Base-by-base conservation (phyloP, 2,888 invertebrate genomes). In the Lasioglossum zephyrum region DNA sequence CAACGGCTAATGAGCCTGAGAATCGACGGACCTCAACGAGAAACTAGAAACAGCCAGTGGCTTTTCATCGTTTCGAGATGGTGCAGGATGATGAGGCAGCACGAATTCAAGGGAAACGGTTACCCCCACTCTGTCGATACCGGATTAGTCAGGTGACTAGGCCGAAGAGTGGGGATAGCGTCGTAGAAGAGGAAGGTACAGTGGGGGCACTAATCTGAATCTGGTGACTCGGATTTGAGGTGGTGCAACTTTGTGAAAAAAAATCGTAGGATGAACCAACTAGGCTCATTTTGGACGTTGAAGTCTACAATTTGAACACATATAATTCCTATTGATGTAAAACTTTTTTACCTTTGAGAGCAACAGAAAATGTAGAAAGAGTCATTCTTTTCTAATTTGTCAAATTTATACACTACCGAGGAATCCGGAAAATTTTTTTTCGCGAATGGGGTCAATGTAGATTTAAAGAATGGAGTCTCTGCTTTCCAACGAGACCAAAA, bases 1-100 rank as follows among this genome's bases (percentile, higher is more conserved):
- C 89, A 90, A 90, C 90, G 84, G 88, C 88, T 89, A 90, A 90
- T 88, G 90, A 90, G 90, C 81, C 87, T 85, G 84, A 84, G 88
- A 89, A 90, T 90, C 90, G 90, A 89, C 87, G 84, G 79, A 66
- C 73, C 78, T 6, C 44, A n/a, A 44, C n/a, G 18, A 47, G 81
- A 73, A 75, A 87, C 77, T n/a, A 82, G 69, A 53, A 88, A 90
- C 90, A 90, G 88, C 87, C 90, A 86, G 90, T 90, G 90, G 36
- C 11, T 26, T 26, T n/a, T 26, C 11, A 57, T 2, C 9, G 57
- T 13, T 11, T 2, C 26, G 13, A 13, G 60, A 60, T 60, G 5
- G 5, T 26, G 1, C 11, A 13, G 60, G 47, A 0, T 5, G 47
- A 47, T 16, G 5, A 47, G 47, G 5, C 4, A 47, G 0, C 47